Conservation (phyloP, 2,113 vertebrate genomes). For the Meleagris gallopavo region DNA sequence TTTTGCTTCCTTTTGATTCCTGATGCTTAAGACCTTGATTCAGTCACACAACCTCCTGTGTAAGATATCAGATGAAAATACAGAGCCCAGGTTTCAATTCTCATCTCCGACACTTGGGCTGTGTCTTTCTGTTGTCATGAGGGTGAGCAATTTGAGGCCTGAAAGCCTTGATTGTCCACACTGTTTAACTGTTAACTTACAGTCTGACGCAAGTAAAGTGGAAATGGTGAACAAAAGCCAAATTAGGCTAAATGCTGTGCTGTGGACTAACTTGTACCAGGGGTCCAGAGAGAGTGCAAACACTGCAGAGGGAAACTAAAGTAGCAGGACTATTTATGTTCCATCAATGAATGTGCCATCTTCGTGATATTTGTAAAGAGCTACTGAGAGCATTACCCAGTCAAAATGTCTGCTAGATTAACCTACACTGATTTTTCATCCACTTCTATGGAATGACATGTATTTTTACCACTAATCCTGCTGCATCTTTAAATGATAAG, state of each 20-base stretch:
- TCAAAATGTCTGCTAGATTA: background rate
- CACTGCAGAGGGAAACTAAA: background rate
- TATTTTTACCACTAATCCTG: slow-evolving; percentile 37
- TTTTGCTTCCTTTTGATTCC: background rate
- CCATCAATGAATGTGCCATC: background rate
- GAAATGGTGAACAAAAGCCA: background rate
- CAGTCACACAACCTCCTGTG: background rate
- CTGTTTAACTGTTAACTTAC: background rate
- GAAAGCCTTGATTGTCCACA: background rate
- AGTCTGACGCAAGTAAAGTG: background rate
- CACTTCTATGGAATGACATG: background rate
- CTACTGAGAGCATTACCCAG: background rate
- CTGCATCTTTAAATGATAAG: slow-evolving; percentile 35
- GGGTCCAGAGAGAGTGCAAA: background rate
- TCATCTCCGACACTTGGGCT: rapidly evolving
- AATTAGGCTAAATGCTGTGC: background rate
- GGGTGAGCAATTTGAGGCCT: background rate
- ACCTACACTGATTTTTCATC: background rate
- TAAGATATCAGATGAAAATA: background rate
- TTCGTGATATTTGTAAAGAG: background rate
- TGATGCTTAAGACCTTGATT: background rate
- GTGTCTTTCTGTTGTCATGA: background rate
- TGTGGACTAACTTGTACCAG: no score
- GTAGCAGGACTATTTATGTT: background rate
- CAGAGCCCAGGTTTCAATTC: background rate